phyloP scores from a whole-genome alignment of 2,888 invertebrate species.

The Digitonthophagus gazella region DNA sequence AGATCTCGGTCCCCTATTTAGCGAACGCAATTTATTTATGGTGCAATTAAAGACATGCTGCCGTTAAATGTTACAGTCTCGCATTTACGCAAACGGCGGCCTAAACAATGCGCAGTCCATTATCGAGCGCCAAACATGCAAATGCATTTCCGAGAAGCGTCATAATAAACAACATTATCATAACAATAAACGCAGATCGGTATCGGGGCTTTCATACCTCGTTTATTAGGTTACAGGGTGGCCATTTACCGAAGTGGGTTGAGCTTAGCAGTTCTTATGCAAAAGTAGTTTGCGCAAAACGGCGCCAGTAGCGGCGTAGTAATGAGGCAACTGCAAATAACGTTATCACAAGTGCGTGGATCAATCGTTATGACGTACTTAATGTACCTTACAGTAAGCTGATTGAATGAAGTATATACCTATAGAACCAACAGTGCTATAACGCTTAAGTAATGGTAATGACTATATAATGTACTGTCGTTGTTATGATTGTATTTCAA shows the following conservation, averaged over 20 bases:
- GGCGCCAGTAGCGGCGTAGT: background rate
- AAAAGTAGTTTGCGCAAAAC: background rate
- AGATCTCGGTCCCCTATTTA: background rate
- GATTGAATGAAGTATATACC: background rate
- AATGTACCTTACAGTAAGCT: background rate
- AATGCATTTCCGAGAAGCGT: constrained; percentile 21
- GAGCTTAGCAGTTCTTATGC: background rate
- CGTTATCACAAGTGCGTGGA: background rate
- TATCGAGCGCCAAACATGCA: constrained; percentile 10
- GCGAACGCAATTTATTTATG: background rate
- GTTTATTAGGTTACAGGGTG: background rate
- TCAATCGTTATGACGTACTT: background rate
- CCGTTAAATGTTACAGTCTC: constrained; percentile 1
- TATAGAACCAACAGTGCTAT: background rate
- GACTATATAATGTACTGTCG: background rate
- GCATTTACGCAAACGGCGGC: background rate
- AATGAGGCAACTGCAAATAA: background rate
- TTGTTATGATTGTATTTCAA: background rate
- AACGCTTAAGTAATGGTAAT: background rate
- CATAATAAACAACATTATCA: constrained; percentile 20
- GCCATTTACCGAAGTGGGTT: background rate
- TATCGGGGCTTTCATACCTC: constrained; percentile 9
- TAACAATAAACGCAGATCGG: constrained; percentile 19
- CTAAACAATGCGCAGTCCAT: constrained; percentile 14
- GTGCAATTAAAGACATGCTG: background rate